Percentiles rank a stretch among this genome's conserved stretches.
phyloP scores from a whole-genome alignment of 1,140 invertebrate species.

The Cryptotermes secundus region DNA sequence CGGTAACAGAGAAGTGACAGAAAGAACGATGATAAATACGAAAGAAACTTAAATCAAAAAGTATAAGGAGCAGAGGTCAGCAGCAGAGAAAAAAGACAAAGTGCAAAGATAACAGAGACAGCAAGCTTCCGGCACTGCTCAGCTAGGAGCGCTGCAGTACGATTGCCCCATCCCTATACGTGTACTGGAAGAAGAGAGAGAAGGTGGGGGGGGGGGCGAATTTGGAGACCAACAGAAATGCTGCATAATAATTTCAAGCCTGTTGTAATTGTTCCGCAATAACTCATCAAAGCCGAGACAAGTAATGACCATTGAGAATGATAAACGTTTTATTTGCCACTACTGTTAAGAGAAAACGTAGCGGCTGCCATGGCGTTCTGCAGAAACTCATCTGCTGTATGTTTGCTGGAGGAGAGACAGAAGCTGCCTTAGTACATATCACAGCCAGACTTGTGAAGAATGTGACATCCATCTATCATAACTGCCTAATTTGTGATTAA shows the following conservation, averaged over 20 bases:
- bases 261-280: conserved; percentile 33
- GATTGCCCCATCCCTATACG: background rate
- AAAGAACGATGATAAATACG: too few relatives aligned
- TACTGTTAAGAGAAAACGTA: background rate
- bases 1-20: too few relatives aligned
- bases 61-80: background rate
- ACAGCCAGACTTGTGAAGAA: background rate
- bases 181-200: background rate
- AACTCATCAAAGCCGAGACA: conserved; percentile 32
- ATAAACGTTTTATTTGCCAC: conserved; percentile 30
- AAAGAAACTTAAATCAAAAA: background rate
- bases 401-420: background rate
- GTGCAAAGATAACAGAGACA: conserved; percentile 20
- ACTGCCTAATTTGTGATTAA: too few relatives aligned
- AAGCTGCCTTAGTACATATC: background rate
- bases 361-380: background rate
- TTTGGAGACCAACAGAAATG: background rate
- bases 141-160: background rate
- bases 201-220: background rate
- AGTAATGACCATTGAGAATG: conserved; percentile 34
- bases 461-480: too few relatives aligned
- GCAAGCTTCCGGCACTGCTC: conserved; percentile 28
- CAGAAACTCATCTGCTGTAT: background rate
- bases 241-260: conserved; percentile 30
- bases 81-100: background rate